Conservation (phyloP, 2,797 vertebrate species). For the Okamejei kenojei region DNA sequence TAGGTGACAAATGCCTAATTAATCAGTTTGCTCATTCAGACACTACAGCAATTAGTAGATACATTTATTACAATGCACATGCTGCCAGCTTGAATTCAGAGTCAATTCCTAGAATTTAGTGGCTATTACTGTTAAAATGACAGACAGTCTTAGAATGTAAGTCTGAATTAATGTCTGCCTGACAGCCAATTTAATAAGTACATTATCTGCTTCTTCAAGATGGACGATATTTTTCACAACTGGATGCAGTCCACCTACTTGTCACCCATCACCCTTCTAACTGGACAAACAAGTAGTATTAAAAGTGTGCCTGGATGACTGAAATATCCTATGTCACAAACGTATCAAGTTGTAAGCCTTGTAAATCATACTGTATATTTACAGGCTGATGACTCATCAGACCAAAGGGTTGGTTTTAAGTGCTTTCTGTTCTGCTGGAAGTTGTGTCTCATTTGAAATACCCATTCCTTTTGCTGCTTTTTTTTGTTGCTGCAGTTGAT, state of each 20-base stretch:
- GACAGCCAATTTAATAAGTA: constrained; percentile 37
- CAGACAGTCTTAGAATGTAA: constrained; percentile 32
- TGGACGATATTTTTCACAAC: constrained; percentile 34
- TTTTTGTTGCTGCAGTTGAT: constrained; percentile 48
- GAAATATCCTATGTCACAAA: constrained; percentile 10
- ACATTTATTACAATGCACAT: constrained; percentile 38
- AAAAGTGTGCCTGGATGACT: constrained; percentile 23
- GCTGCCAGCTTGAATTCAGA: constrained; percentile 32
- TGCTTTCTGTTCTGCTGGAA: constrained; percentile 48
- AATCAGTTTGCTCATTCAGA: constrained; percentile 38
- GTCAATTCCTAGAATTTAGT: constrained; percentile 36
- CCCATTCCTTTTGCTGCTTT: constrained; percentile 56
- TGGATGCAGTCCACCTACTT: constrained; percentile 15
- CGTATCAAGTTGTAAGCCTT: constrained; percentile 27
- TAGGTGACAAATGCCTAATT: constrained; percentile 24
- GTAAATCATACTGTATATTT: constrained; percentile 35
- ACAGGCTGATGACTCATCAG: constrained; percentile 37
- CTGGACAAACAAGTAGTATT: constrained; percentile 29
- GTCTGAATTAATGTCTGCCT: constrained; percentile 30
- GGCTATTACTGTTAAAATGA: constrained; percentile 36
- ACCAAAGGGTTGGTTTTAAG: constrained; percentile 44
- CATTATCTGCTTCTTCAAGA: constrained; percentile 25
- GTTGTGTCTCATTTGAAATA: constrained; percentile 48
- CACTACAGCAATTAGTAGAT: constrained; percentile 36
- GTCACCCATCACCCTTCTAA: constrained; percentile 27